Conservation (phyloP, 2,888 invertebrate genomes). For the Eupithecia subfuscata region DNA sequence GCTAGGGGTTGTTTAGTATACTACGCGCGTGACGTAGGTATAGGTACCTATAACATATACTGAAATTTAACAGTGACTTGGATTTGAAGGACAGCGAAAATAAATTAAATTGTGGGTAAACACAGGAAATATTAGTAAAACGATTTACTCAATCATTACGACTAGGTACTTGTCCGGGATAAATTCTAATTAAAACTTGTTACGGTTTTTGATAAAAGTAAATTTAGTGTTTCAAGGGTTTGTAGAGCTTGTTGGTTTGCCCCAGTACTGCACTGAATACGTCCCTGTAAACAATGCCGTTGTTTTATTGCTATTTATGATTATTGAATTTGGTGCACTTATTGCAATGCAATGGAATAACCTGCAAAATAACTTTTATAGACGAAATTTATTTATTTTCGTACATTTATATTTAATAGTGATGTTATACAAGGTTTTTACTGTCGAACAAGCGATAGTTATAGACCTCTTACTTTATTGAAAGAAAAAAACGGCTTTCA, state of each 20-base stretch:
- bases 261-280: conserved; percentile 11
- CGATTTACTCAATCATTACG: neutral
- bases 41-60: neutral
- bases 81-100: neutral
- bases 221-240: neutral
- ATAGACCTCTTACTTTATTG: neutral
- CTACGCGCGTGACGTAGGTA: neutral
- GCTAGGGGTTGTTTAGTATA: neutral
- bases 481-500: neutral
- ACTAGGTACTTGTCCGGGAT: neutral
- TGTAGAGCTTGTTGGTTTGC: neutral
- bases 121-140: neutral
- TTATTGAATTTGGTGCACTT: conserved; percentile 39
- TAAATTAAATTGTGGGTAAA: no score
- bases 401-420: neutral
- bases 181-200: neutral
- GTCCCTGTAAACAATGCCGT: conserved; percentile 34
- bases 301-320: conserved; percentile 50
- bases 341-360: conserved; percentile 19
- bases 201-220: neutral
- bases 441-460: neutral
- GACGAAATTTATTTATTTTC: conserved; percentile 6
- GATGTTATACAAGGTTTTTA: neutral
- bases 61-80: neutral
- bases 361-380: conserved; percentile 7